Conservation (phyloP, 2,797 vertebrate genomes). For the Mus minutoides region DNA sequence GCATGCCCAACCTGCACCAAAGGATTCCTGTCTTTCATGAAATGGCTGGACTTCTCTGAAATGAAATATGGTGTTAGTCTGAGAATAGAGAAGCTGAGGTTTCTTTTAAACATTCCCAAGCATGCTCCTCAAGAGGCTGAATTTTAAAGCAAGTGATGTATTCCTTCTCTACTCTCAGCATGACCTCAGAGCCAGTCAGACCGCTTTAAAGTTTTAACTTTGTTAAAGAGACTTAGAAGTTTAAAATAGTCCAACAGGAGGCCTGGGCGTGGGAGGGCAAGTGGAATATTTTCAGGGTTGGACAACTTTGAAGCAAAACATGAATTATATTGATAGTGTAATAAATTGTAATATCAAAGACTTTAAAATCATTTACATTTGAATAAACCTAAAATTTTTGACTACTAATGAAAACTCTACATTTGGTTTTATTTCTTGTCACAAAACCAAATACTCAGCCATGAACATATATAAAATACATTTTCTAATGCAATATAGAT, state of each 20-base stretch:
- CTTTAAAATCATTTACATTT: neutral
- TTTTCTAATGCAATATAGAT: neutral
- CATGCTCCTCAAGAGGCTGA: slow-evolving; percentile 70
- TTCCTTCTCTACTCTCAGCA: slow-evolving; percentile 76
- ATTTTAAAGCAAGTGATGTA: slow-evolving; percentile 76
- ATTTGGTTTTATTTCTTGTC: slow-evolving; percentile 1
- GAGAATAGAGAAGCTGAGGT: slow-evolving; percentile 47
- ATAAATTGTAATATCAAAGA: slow-evolving; percentile 64
- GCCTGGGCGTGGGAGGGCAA: slow-evolving; percentile 51
- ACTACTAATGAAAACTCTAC: neutral
- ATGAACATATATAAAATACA: neutral
- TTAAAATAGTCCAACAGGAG: slow-evolving; percentile 75
- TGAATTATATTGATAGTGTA: slow-evolving; percentile 61
- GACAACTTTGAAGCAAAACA: slow-evolving; percentile 74
- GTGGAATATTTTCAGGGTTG: slow-evolving; percentile 74
- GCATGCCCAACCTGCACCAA: slow-evolving; percentile 18
- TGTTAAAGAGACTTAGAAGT: slow-evolving; percentile 76
- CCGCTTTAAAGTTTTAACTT: slow-evolving; percentile 79
- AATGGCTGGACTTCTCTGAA: slow-evolving; percentile 67
- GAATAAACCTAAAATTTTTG: slow-evolving; percentile 31
- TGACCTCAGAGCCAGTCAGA: slow-evolving; percentile 73
- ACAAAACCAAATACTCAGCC: neutral
- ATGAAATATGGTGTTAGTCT: slow-evolving; percentile 67
- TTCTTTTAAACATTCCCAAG: slow-evolving; percentile 71
- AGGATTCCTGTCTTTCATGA: slow-evolving; percentile 54